These are phyloP conservation scores for Poecilobothrus nobilitatus DNA, from an alignment of 2,888 invertebrate species.

Conservation along the genomic window DNA sequence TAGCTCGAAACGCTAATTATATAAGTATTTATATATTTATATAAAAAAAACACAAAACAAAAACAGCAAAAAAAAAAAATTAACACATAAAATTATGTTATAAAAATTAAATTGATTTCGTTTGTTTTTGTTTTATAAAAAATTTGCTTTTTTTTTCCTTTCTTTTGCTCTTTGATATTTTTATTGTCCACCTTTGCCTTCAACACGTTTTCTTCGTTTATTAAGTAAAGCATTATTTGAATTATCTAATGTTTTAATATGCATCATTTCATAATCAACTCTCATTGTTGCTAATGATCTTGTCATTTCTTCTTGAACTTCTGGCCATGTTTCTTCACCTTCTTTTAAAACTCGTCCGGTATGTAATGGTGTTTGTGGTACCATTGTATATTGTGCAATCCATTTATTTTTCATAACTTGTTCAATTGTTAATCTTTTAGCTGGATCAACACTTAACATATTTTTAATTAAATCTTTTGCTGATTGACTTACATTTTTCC, in stretches of 20 bases:
- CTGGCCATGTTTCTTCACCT: slow-evolving; percentile 89
- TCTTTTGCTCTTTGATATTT: not conserved
- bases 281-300: slow-evolving; percentile 95
- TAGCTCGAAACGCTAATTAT: not conserved
- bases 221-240: slow-evolving; percentile 88
- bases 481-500: slow-evolving; percentile 87
- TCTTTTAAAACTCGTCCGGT: slow-evolving; percentile 84
- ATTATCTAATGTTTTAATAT: slow-evolving; percentile 85
- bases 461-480: slow-evolving; percentile 93
- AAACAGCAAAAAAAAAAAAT: not conserved
- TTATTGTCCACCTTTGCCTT: slow-evolving; percentile 26
- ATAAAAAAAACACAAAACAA: not conserved
- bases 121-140: not conserved
- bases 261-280: slow-evolving; percentile 90
- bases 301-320: slow-evolving; percentile 99
- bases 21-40: too few relatives aligned
- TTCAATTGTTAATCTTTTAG: slow-evolving; percentile 78
- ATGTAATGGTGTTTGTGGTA: slow-evolving; percentile 91
- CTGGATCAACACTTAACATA: slow-evolving; percentile 91
- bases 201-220: slow-evolving; percentile 60
- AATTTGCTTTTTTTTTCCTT: not conserved
- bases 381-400: slow-evolving; percentile 74
- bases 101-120: not conserved
- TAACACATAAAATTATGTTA: not conserved
- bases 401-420: slow-evolving; percentile 82